Evolutionary conservation across 2,888 invertebrate genomes (phyloP), one percentile per base, ranked within the genome.

Genomic region (Drosophila ezoana): DNA sequence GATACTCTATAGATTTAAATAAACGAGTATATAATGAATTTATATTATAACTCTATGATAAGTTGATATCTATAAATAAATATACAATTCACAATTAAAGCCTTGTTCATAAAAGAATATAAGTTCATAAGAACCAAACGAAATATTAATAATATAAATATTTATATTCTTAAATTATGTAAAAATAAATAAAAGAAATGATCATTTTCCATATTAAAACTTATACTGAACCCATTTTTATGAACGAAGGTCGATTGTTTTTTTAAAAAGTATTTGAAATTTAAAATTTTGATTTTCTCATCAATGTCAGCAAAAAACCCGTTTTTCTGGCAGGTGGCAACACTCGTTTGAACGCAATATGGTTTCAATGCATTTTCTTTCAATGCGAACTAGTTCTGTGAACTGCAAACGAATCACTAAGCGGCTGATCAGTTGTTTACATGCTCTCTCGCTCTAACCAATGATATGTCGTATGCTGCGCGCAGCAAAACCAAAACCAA

Each of bases 281-380:
- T 10, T 0, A 11, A 1, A 32, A 33, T 9, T 9, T 1, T 11
- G 2, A 18, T 37, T 13, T 32, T 40, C 5, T 14, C 10, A 18
- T n/a, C 1, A 33, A 16, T 20, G 13, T 33, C 1, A 6, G 28
- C n/a, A 40, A 47, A 47, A 45, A 64, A 47, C 32, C 35, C 4
- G 20, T 64, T 63, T 64, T 69, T 48, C 9, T 32, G 10, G 16
- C 13, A 63, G 45, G 73, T 75, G 78, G 75, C 75, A 75, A 49
- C 77, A 10, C 63, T 38, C 32, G 40, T 28, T n/a, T 28, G 40
- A 62, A 38, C 51, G 52, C 48, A 75, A 56, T 57, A 72, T 67
- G 77, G 77, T 63, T 67, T 41, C 56, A 77, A 67, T 75, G 75
- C 75, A 75, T 72, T 72, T 57, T 60, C 51, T 38, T 56, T 43